A percentile compares a stretch with the other conserved stretches of the same genome.
phyloP scores from a whole-genome alignment of 2,888 invertebrate species.

The Acleris sparsana region DNA sequence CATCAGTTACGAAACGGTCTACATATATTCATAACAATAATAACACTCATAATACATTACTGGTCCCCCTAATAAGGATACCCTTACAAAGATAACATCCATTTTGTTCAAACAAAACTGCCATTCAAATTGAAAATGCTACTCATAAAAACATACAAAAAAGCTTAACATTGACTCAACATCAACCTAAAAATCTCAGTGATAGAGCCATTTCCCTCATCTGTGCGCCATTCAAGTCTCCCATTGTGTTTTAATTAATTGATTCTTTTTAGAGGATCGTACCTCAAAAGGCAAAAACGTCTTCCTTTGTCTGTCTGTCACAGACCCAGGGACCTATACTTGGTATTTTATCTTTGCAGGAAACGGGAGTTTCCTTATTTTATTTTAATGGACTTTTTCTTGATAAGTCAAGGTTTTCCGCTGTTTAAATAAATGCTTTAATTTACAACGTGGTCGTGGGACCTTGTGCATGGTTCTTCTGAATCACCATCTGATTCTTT shows the following conservation, averaged over 20 bases:
- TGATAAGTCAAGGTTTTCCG: not conserved
- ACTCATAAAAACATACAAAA: too few relatives aligned
- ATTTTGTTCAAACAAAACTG: too few relatives aligned
- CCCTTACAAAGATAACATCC: too few relatives aligned
- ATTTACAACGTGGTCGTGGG: not conserved
- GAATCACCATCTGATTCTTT: too few relatives aligned
- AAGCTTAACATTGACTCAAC: not conserved
- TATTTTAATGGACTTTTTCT: slow-evolving; percentile 8
- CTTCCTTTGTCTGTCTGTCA: slow-evolving; percentile 32
- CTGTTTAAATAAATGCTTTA: not conserved
- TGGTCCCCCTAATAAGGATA: too few relatives aligned
- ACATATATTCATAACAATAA: too few relatives aligned
- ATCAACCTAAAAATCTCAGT: slow-evolving; percentile 10
- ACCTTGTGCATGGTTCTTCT: too few relatives aligned
- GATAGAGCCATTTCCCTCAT: slow-evolving; percentile 45
- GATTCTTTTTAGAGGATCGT: slow-evolving; percentile 56
- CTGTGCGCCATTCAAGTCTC: slow-evolving; percentile 52
- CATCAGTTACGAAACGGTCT: too few relatives aligned
- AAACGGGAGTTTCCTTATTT: slow-evolving; percentile 18
- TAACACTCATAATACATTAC: too few relatives aligned
- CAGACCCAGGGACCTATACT: slow-evolving; percentile 26
- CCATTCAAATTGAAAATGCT: too few relatives aligned
- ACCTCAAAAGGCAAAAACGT: slow-evolving; percentile 35
- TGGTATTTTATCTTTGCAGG: slow-evolving; percentile 21
- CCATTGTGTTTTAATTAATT: slow-evolving; percentile 69